These are phyloP conservation scores for Coranthus polyacanthus DNA, from an alignment of 2,797 vertebrate genomes.

Conservation along the genomic window DNA sequence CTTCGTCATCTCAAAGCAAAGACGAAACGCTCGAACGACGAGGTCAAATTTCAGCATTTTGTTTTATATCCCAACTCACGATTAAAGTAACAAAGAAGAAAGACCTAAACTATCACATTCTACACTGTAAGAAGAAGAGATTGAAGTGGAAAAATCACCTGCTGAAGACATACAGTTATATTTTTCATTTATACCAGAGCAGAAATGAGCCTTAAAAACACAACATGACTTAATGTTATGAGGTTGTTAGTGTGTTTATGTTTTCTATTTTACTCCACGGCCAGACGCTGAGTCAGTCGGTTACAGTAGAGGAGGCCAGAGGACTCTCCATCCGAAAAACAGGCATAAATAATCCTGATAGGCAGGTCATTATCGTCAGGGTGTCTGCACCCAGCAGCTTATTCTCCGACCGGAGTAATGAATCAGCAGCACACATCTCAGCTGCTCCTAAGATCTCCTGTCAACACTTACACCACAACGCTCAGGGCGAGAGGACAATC, in stretches of 20 bases:
- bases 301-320: slow-evolving; percentile 21
- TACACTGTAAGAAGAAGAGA: too few relatives aligned
- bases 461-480: slow-evolving; percentile 27
- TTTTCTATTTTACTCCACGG: slow-evolving; percentile 20
- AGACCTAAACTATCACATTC: too few relatives aligned
- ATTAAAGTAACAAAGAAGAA: too few relatives aligned
- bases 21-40: too few relatives aligned
- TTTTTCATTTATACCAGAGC: not conserved
- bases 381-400: slow-evolving; percentile 55
- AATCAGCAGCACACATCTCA: slow-evolving; percentile 49
- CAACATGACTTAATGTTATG: not conserved
- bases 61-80: too few relatives aligned
- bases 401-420: slow-evolving; percentile 53
- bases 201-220: not conserved
- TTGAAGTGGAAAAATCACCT: not conserved
- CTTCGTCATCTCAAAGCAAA: too few relatives aligned
- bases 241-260: slow-evolving; percentile 17
- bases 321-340: slow-evolving; percentile 57
- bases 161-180: not conserved
- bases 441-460: slow-evolving; percentile 36
- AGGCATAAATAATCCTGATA: slow-evolving; percentile 64
- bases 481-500: too few relatives aligned
- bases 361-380: slow-evolving; percentile 60
- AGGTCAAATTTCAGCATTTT: too few relatives aligned
- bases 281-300: slow-evolving; percentile 26